These are phyloP conservation scores for Eledona agricola DNA, from an alignment of 2,888 invertebrate genomes.

Conservation along the genomic window DNA sequence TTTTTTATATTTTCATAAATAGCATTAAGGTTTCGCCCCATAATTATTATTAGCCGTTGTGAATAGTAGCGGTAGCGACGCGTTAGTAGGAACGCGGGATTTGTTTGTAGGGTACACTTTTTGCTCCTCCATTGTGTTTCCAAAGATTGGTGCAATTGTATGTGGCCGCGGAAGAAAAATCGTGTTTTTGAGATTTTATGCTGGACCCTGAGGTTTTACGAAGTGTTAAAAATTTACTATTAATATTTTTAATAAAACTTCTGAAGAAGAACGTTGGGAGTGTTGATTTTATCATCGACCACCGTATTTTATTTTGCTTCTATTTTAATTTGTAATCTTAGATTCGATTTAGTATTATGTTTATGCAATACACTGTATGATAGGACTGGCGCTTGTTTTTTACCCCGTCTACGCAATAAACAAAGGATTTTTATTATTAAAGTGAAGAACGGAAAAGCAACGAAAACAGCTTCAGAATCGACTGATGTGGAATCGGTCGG, in stretches of 20 bases:
- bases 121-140: constrained; percentile 38
- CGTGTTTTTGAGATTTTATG: too few species aligned
- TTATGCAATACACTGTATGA: constrained; percentile 29
- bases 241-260: constrained; percentile 30
- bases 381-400: constrained; percentile 6
- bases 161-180: constrained; percentile 3
- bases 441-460: not conserved
- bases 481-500: not conserved
- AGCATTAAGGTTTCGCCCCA: constrained; percentile 38
- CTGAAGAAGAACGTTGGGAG: constrained; percentile 14
- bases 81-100: constrained; percentile 36
- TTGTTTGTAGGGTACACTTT: too few species aligned
- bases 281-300: constrained; percentile 20
- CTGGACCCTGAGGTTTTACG: constrained; percentile 8
- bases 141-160: constrained; percentile 50
- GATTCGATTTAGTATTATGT: constrained; percentile 25
- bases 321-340: constrained; percentile 29
- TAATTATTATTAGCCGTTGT: constrained; percentile 39
- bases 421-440: constrained; percentile 1
- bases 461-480: not conserved
- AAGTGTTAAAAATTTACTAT: too few species aligned
- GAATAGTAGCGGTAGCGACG: constrained; percentile 31
- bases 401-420: not conserved
- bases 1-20: constrained; percentile 52
- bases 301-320: constrained; percentile 12